A percentile compares a stretch with the other conserved stretches of the same genome.
phyloP scores from a whole-genome alignment of 2,113 vertebrate genomes.

The Balaeniceps rex region DNA sequence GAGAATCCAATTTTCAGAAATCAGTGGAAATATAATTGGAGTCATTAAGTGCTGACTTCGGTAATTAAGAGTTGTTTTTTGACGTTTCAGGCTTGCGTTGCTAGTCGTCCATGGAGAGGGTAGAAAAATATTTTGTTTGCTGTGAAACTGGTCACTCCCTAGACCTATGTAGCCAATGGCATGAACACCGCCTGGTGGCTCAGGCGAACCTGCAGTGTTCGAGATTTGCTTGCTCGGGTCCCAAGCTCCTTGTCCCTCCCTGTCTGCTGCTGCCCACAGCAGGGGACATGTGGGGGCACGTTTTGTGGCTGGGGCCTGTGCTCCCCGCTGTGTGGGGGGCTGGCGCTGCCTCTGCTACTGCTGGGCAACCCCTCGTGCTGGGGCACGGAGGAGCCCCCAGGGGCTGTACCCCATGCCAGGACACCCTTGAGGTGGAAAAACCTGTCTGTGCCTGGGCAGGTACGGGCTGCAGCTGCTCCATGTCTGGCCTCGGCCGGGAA shows the following conservation, averaged over 20 bases:
- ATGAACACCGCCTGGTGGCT: accelerated
- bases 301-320: accelerated
- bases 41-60: constrained; percentile 31
- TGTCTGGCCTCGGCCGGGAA: background rate
- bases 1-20: constrained; percentile 61
- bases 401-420: too few species aligned
- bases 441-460: background rate
- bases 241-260: background rate
- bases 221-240: background rate
- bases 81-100: background rate
- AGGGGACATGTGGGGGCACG: accelerated
- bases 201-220: accelerated
- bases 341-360: background rate
- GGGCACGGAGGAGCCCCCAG: background rate
- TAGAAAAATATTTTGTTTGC: background rate
- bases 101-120: background rate
- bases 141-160: background rate
- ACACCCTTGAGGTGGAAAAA: background rate
- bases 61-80: constrained; percentile 33
- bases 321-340: background rate
- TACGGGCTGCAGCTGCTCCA: background rate
- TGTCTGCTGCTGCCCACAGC: background rate
- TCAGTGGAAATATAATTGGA: constrained; percentile 61
- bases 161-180: background rate
- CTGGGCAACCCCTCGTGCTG: background rate